A percentile compares a stretch with the other conserved stretches of the same genome.
Evolutionary conservation across 2,113 vertebrate species (phyloP).

Genomic region (Datnioides undecimradiatus): DNA sequence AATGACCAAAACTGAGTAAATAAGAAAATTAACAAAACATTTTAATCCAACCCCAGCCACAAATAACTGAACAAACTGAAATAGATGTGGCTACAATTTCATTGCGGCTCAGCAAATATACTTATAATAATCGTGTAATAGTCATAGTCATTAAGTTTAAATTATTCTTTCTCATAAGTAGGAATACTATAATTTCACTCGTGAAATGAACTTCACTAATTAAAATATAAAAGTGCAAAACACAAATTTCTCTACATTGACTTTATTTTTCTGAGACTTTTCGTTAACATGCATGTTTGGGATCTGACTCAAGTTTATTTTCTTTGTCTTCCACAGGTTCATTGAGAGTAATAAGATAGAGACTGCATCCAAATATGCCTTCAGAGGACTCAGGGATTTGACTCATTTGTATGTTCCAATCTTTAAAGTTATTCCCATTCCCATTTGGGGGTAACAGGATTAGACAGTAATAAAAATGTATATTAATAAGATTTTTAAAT

Average conservation of each 20-base stretch:
- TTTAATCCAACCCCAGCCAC: background rate
- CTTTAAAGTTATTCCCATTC: background rate
- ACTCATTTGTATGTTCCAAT: constrained; percentile 94
- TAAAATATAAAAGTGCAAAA: no score
- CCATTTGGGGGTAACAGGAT: background rate
- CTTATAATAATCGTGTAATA: no score
- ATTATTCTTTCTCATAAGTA: no score
- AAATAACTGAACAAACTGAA: background rate
- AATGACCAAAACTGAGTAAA: no score
- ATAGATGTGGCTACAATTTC: no score
- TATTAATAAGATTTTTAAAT: no score
- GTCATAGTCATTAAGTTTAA: no score
- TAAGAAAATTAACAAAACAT: background rate
- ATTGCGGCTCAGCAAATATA: background rate
- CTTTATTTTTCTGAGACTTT: no score
- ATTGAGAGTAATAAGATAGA: constrained; percentile 97
- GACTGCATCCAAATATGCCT: constrained; percentile 92
- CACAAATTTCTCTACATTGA: no score
- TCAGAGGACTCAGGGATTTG: constrained; percentile 94
- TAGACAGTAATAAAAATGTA: background rate
- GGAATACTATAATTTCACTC: no score
- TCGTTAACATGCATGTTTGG: background rate
- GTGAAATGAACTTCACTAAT: no score
- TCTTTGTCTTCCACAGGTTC: constrained; percentile 86
- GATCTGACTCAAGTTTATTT: background rate